Evolutionary conservation across 2,113 vertebrate species (phyloP), one percentile per base, ranked within the genome.

Genomic region (Neolamprologus tretocephalus): DNA sequence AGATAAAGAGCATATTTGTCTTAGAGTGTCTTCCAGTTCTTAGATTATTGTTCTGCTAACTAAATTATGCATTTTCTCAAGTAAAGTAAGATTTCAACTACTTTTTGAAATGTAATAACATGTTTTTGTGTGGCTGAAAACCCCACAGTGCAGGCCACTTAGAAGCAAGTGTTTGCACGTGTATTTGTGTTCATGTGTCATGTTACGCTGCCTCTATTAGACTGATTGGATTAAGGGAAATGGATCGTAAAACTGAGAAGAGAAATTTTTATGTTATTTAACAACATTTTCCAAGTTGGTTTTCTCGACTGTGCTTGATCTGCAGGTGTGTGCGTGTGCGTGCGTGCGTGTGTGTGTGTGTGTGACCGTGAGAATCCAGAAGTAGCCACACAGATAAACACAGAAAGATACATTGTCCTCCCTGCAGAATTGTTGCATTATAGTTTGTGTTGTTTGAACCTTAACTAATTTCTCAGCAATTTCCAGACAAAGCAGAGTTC

Each of bases 361-460:
- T 61, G 53, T 71, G 61, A 86, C 81, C 26, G n/a, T 90, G 90
- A 88, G 89, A 92, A 85, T 16, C 51, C 19, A 5, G 37, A 31
- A 89, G 82, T 86, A 71, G 84, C 81, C 58, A 14, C 85, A 47
- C 51, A 87, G 7, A 86, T 3, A 83, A 75, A 68, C 66, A 81
- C 82, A 89, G 17, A 84, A 23, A 53, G n/a, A 66, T 81, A 17
- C n/a, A 5, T 23, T 71, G 28, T 86, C 85, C 78, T 54, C 84
- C 86, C 85, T 71, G 86, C 87, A 79, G 21, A 84, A 88, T 80
- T 6, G 37, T 9, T 11, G 31, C 80, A 21, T 68, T 57, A 90
- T 42, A 31, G 79, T 84, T 63, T 83, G 91, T 68, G 85, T 87
- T 83, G 81, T 89, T 91, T 93, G 61, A 92, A 92, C 78, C 84